These are phyloP conservation scores for Brachyptera putata DNA, from an alignment of 2,888 invertebrate species.

Conservation along the genomic window DNA sequence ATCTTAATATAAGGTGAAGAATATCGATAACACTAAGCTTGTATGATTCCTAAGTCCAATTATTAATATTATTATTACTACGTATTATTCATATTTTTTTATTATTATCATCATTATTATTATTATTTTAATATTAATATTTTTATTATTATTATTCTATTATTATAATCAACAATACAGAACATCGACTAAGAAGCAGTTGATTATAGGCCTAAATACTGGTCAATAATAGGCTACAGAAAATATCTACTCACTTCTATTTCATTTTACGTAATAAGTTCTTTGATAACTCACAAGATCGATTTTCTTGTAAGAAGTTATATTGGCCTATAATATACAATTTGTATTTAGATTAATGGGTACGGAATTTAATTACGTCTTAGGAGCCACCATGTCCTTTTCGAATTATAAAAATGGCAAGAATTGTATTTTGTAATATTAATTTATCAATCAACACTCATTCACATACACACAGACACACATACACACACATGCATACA, in stretches of 20 bases:
- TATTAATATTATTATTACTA: no score
- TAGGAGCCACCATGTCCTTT: conserved; percentile 5
- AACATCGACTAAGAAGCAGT: conserved; percentile 8
- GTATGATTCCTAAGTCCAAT: no score
- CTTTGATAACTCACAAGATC: conserved; percentile 9
- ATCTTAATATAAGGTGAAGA: no score
- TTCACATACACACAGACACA: conserved; percentile 1
- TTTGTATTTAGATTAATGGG: conserved; percentile 9
- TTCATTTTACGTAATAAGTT: not conserved
- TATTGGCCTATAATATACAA: conserved; percentile 16
- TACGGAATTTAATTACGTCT: conserved; percentile 20
- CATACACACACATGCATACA: not conserved
- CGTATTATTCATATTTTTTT: no score
- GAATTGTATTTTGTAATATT: conserved; percentile 19
- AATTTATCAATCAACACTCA: conserved; percentile 12
- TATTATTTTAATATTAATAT: no score
- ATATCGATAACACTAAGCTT: no score
- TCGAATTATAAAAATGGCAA: conserved; percentile 22
- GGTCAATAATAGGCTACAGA: conserved; percentile 1
- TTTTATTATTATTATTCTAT: no score
- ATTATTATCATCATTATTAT: no score
- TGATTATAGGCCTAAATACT: not conserved
- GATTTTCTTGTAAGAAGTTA: conserved; percentile 3
- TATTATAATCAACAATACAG: not conserved
- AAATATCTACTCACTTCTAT: conserved; percentile 9